A percentile compares a stretch with the other conserved stretches of the same genome.
These are phyloP conservation scores for Misgurnus anguillicaudatus DNA, from an alignment of 2,113 vertebrate genomes.

Conservation along the genomic window DNA sequence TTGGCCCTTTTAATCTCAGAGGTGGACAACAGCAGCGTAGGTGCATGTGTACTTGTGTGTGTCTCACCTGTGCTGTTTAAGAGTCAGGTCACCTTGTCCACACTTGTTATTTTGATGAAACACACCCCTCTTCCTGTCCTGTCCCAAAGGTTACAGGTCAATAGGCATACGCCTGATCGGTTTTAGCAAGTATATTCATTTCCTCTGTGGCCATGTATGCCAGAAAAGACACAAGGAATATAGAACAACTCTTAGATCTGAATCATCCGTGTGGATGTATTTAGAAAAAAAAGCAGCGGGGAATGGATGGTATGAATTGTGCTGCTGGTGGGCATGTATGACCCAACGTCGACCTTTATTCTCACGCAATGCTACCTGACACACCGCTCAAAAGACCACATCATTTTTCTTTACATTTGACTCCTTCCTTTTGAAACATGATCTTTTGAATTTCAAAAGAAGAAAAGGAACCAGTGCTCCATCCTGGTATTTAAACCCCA, in stretches of 20 bases:
- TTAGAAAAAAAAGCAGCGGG: not conserved
- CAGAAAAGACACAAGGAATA: not conserved
- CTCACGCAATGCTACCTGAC: constrained; percentile 15
- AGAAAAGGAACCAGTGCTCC: constrained; percentile 47
- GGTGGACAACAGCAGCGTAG: constrained; percentile 17
- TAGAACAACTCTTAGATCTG: not conserved
- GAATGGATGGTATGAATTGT: not conserved
- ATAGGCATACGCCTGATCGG: constrained; percentile 47
- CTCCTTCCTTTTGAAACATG: constrained; percentile 64
- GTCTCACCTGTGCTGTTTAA: constrained; percentile 32
- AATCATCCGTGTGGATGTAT: not conserved
- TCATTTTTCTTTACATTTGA: constrained; percentile 63
- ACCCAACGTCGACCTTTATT: constrained; percentile 24
- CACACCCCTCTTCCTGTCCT: constrained; percentile 28
- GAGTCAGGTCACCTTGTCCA: constrained; percentile 54
- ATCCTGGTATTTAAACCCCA: constrained; percentile 59
- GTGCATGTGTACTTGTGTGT: constrained; percentile 2
- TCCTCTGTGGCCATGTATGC: not conserved
- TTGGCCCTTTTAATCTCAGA: constrained; percentile 42
- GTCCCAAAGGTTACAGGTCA: constrained; percentile 35
- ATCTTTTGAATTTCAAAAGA: constrained; percentile 66
- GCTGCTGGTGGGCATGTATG: constrained; percentile 18
- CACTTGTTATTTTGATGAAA: constrained; percentile 54
- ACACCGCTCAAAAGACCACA: constrained; percentile 49
- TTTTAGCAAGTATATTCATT: constrained; percentile 34